A percentile compares a stretch with the other conserved stretches of the same genome.
Conservation (phyloP, 2,113 vertebrate species). For the Eulacestoma nigropectus region DNA sequence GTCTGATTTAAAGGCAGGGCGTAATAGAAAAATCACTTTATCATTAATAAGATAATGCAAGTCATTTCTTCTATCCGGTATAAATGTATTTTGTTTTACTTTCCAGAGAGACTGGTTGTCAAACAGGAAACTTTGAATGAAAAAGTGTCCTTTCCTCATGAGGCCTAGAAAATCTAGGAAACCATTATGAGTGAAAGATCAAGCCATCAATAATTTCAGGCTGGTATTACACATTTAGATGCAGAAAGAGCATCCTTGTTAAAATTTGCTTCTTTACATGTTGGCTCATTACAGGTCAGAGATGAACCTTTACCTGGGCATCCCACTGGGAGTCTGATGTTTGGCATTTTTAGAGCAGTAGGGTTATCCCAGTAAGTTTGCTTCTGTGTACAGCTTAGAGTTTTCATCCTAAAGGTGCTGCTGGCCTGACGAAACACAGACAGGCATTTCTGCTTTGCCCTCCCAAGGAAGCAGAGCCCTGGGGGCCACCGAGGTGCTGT, state of each 20-base stretch:
- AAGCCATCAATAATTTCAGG: not conserved
- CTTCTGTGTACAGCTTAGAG: not conserved
- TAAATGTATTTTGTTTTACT: not conserved
- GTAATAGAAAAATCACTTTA: not conserved
- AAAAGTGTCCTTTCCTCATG: not conserved
- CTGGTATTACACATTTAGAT: not conserved
- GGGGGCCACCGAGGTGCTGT: accelerated
- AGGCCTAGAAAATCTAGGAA: not conserved
- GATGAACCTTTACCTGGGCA: not conserved
- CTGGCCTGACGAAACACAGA: not conserved
- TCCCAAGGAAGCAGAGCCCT: not conserved
- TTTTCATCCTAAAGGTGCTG: not conserved
- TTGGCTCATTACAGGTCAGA: not conserved
- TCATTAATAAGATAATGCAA: not conserved
- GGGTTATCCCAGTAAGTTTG: not conserved
- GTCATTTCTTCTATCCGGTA: not conserved
- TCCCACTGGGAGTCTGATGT: not conserved
- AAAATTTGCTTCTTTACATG: not conserved
- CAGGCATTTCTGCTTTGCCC: not conserved
- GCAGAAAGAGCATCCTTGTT: not conserved
- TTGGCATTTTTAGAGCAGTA: not conserved
- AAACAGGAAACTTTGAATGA: not conserved
- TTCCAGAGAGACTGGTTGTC: not conserved
- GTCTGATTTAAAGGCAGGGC: not conserved
- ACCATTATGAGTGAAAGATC: not conserved